Evolutionary conservation across 2,797 vertebrate genomes (phyloP).

Genomic region (Gobionotothen gibberifrons): DNA sequence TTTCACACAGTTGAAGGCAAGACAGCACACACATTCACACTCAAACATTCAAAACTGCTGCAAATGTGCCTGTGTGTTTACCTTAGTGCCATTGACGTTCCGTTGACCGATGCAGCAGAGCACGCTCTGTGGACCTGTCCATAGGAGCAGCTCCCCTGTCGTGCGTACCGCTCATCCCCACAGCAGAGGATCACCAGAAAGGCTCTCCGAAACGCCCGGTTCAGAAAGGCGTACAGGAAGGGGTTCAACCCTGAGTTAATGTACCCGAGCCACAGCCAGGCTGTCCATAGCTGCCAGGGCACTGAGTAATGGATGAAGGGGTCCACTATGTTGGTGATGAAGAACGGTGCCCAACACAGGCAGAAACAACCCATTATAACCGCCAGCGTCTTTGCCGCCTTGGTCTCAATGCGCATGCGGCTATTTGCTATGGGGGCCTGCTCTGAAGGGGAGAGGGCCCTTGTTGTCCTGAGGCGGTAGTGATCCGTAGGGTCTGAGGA

Average conservation of each 20-base stretch:
- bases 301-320: slow-evolving; percentile 87
- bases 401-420: slow-evolving; percentile 86
- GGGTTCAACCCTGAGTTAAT: slow-evolving; percentile 88
- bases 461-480: slow-evolving; percentile 46
- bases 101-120: slow-evolving; percentile 79
- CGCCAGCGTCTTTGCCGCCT: slow-evolving; percentile 87
- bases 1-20: slow-evolving; percentile 14
- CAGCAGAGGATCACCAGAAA: slow-evolving; percentile 88
- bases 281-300: slow-evolving; percentile 88
- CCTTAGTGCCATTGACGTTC: slow-evolving; percentile 86
- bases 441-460: slow-evolving; percentile 48
- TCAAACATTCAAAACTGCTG: slow-evolving; percentile 10
- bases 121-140: slow-evolving; percentile 71
- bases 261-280: slow-evolving; percentile 89
- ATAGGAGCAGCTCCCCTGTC: slow-evolving; percentile 76
- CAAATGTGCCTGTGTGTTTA: slow-evolving; percentile 56
- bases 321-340: slow-evolving; percentile 87
- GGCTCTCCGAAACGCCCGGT: slow-evolving; percentile 86
- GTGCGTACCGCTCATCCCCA: slow-evolving; percentile 78
- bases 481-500: slow-evolving; percentile 66
- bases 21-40: slow-evolving; percentile 14
- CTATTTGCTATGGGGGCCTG: slow-evolving; percentile 61
- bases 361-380: slow-evolving; percentile 90
- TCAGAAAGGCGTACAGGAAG: slow-evolving; percentile 88
- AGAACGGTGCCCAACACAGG: slow-evolving; percentile 88